Base-by-base conservation (phyloP, 2,888 invertebrate species). In the Dascillus cervinus region DNA sequence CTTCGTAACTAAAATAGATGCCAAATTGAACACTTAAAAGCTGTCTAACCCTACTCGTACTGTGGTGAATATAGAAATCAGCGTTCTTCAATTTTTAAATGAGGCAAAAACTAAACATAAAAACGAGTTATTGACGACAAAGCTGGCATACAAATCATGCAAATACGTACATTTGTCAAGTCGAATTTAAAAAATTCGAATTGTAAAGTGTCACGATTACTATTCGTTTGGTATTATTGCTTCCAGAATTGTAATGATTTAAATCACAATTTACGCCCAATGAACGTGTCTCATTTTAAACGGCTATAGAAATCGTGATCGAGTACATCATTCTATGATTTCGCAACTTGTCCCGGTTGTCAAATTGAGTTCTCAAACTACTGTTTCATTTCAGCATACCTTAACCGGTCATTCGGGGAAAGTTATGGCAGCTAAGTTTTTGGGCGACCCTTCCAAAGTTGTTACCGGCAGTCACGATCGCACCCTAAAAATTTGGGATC, bases 401-500 rank as follows among this genome's bases (percentile, higher is more conserved):
- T 67, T 95, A 52, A 92, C 92, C 29, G 94, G 94, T 19, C 98
- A 99, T 71, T 89, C 91, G 56, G 94, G 87, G 30, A 97, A 97
- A 72, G 98, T 98, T 45, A 81, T 94, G 78, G 89, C 95, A 11
- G 97, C 96, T 17, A 90, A 90, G 68, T 95, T 95, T 68, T 79
- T 96, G 48, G 86, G 91, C 33, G 91, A 92, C 52, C 81, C 85
- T 9, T 79, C 82, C 40, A 91, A 90, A 73, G 91, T 96, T 36
- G 94, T 96, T 37, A 92, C 95, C 17, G 98, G 98, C 43, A 95
- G 96, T 66, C 88, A 95, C 70, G 98, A 98, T 69, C 78, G 97
- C 45, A 97, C 97, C 14, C 71, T 99, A 37, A 98, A 97, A 75
- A 82, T 97, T 57, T 99, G 97, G 97, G 98, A 99, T 69, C 77